Conservation (phyloP, 2,888 invertebrate genomes). For the Cryptosula pallasiana region DNA sequence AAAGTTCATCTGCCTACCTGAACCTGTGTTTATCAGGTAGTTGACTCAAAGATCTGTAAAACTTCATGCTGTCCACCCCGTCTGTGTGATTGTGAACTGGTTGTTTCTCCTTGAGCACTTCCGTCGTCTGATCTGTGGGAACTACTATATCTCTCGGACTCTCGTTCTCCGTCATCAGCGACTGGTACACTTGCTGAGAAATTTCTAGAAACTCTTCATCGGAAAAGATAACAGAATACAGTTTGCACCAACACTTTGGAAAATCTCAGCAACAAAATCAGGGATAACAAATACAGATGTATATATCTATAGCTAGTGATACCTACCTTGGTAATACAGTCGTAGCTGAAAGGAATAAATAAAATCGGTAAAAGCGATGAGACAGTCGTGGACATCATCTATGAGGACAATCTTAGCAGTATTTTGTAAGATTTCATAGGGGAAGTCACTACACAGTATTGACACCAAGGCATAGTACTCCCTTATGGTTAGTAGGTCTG, state of each 20-base stretch:
- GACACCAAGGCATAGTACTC: slow-evolving; percentile 51
- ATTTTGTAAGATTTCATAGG: slow-evolving; percentile 48
- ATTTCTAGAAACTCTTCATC: slow-evolving; percentile 47
- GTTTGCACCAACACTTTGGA: neutral
- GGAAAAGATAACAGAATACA: slow-evolving; percentile 15
- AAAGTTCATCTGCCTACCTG: slow-evolving; percentile 33
- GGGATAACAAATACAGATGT: too few relatives aligned
- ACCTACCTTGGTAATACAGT: slow-evolving; percentile 52
- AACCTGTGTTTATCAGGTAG: slow-evolving; percentile 40
- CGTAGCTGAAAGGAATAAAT: slow-evolving; percentile 52
- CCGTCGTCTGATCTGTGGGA: neutral
- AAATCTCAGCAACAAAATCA: neutral
- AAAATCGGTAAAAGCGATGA: slow-evolving; percentile 50
- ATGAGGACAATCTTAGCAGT: slow-evolving; percentile 50
- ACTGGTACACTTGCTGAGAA: slow-evolving; percentile 40
- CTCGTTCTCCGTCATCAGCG: slow-evolving; percentile 38
- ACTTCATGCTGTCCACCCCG: slow-evolving; percentile 46
- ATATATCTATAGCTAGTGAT: too few relatives aligned
- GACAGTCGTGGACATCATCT: slow-evolving; percentile 50
- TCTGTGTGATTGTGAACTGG: slow-evolving; percentile 29
- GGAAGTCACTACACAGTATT: slow-evolving; percentile 50
- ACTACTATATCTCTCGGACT: slow-evolving; percentile 46
- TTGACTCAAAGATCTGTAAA: slow-evolving; percentile 42
- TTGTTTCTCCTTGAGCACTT: slow-evolving; percentile 2
- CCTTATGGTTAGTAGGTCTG: slow-evolving; percentile 47